Conservation (phyloP, 2,113 vertebrate species). For the Pandion haliaetus region DNA sequence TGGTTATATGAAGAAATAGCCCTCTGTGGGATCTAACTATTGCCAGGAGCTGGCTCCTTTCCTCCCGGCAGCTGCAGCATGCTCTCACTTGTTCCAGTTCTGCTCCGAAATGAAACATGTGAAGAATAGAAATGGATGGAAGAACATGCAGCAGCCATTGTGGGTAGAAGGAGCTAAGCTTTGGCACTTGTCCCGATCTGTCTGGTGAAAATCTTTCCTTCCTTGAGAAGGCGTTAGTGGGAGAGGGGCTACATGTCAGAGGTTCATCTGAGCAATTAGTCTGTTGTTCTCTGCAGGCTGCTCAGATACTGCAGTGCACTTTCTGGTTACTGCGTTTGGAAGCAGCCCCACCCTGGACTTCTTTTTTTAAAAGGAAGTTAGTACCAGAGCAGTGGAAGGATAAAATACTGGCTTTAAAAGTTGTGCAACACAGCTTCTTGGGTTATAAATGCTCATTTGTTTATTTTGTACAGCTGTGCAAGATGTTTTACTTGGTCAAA, state of each 20-base stretch:
- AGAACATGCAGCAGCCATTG: not conserved
- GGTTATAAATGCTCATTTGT: not conserved
- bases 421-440: not conserved
- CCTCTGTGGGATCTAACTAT: not conserved
- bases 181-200: not conserved
- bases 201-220: not conserved
- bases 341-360: not conserved
- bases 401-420: not conserved
- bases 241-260: not conserved
- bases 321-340: not conserved
- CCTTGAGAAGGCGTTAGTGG: not conserved
- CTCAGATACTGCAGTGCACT: rapidly evolving
- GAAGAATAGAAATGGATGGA: not conserved
- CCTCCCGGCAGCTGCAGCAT: constrained; percentile 10
- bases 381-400: not conserved
- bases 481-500: not conserved
- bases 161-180: not conserved
- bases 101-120: not conserved
- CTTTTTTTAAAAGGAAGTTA: not conserved
- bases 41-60: constrained; percentile 31
- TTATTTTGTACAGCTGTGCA: not conserved
- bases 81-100: constrained; percentile 30
- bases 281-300: not conserved
- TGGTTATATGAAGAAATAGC: not conserved
- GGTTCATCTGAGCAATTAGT: not conserved